Conservation (phyloP, 1,140 invertebrate species). For the Penaeus chinensis region DNA sequence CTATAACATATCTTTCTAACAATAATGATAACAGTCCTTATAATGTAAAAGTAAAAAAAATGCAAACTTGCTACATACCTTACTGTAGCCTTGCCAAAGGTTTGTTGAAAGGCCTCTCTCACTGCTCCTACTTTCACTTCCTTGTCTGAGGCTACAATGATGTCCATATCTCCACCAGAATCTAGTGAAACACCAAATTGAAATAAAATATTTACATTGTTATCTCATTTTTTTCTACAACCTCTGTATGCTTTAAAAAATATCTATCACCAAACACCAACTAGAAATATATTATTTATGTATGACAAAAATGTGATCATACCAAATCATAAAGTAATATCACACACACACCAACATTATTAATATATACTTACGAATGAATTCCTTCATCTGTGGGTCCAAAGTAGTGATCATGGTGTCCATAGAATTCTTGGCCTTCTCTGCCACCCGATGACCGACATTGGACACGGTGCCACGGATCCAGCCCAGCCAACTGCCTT, state of each 20-base stretch:
- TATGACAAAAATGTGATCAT: background rate
- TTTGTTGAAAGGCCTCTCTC: conserved; percentile 84
- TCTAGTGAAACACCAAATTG: conserved; percentile 72
- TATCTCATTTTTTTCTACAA: too few relatives aligned
- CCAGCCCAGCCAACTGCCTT: conserved; percentile 69
- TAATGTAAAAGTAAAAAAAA: background rate
- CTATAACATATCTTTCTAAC: conserved; percentile 64
- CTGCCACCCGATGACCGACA: conserved; percentile 76
- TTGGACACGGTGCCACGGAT: conserved; percentile 67
- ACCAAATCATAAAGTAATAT: background rate
- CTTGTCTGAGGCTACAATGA: conserved; percentile 82
- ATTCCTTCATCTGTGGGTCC: conserved; percentile 91
- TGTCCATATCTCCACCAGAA: conserved; percentile 81
- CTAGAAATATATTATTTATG: conserved; percentile 1
- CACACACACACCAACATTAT: background rate
- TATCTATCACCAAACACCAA: background rate
- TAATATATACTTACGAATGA: conserved; percentile 77
- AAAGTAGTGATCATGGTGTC: conserved; percentile 89
- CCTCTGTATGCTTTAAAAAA: too few relatives aligned
- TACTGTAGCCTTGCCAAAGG: conserved; percentile 85
- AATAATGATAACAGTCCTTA: background rate
- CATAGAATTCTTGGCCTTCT: conserved; percentile 86
- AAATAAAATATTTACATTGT: too few relatives aligned
- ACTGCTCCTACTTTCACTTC: conserved; percentile 81
- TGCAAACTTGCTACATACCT: conserved; percentile 29